Conservation (phyloP, 2,888 invertebrate genomes). For the Ditula angustiorana region DNA sequence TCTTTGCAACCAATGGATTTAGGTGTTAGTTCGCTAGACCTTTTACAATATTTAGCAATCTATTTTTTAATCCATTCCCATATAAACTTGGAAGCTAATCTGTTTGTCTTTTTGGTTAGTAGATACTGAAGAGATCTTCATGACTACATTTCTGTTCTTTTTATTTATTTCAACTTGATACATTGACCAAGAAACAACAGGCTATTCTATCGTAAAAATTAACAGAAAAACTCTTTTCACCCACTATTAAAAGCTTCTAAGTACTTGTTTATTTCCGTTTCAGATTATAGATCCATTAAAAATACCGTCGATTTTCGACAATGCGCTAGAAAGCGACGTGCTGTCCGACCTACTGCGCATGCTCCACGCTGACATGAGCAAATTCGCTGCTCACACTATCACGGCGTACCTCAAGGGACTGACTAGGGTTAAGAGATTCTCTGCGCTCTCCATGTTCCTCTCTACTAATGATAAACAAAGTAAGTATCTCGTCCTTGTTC, state of each 20-base stretch:
- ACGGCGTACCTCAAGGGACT: slow-evolving; percentile 82
- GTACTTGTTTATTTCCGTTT: slow-evolving; percentile 41
- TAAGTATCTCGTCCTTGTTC: slow-evolving; percentile 60
- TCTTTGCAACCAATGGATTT: too few relatives aligned
- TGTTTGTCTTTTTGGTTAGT: too few relatives aligned
- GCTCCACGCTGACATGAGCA: slow-evolving; percentile 67
- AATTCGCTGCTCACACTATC: slow-evolving; percentile 69
- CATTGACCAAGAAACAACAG: too few relatives aligned
- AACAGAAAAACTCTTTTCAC: too few relatives aligned
- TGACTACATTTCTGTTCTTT: too few relatives aligned
- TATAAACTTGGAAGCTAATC: too few relatives aligned
- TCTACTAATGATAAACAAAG: slow-evolving; percentile 85
- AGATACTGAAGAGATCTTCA: too few relatives aligned
- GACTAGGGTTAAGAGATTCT: slow-evolving; percentile 87
- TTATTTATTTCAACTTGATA: too few relatives aligned
- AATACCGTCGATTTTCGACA: slow-evolving; percentile 87
- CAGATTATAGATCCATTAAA: slow-evolving; percentile 86
- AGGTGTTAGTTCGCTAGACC: too few relatives aligned
- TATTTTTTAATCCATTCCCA: too few relatives aligned
- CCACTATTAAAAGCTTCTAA: neutral
- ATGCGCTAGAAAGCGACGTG: slow-evolving; percentile 87
- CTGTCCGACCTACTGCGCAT: slow-evolving; percentile 86
- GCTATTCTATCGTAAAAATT: too few relatives aligned
- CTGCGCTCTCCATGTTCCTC: slow-evolving; percentile 88
- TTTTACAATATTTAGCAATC: too few relatives aligned